Percentiles rank a stretch among this genome's conserved stretches.
phyloP scores from a whole-genome alignment of 2,888 invertebrate species.

The Buathra laborator region DNA sequence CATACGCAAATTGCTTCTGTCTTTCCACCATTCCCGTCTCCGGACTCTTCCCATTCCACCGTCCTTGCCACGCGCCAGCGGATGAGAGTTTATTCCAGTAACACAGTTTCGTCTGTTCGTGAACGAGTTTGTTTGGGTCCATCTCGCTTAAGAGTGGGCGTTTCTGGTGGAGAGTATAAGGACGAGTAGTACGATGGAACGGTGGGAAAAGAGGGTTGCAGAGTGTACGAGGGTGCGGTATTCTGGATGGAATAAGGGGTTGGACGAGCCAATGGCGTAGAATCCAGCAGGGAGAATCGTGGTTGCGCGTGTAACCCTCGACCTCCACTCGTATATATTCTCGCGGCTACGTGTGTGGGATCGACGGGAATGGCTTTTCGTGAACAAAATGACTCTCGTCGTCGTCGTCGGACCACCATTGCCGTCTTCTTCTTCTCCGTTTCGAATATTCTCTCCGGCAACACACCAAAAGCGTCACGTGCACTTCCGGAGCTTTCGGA shows the following conservation, averaged over 20 bases:
- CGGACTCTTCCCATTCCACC: background rate
- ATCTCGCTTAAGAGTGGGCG: constrained; percentile 79
- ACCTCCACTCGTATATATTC: constrained; percentile 27
- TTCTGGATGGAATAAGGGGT: constrained; percentile 47
- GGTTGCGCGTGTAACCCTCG: constrained; percentile 43
- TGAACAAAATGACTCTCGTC: constrained; percentile 50
- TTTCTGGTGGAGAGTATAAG: constrained; percentile 65
- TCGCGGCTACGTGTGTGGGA: background rate
- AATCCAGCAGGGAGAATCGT: constrained; percentile 26
- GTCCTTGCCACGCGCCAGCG: background rate
- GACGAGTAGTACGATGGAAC: constrained; percentile 62
- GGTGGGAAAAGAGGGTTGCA: constrained; percentile 44
- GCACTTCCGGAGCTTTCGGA: constrained; percentile 4
- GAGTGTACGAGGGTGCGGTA: constrained; percentile 42
- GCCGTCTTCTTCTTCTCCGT: background rate
- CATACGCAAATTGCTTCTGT: constrained; percentile 19
- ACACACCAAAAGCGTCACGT: background rate
- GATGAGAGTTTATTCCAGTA: constrained; percentile 80
- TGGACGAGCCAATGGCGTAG: constrained; percentile 68
- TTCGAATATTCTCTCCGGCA: background rate
- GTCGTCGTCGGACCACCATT: constrained; percentile 13
- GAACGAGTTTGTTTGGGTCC: constrained; percentile 80
- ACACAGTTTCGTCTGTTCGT: constrained; percentile 79
- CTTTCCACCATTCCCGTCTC: constrained; percentile 1
- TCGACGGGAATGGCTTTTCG: constrained; percentile 45